Evolutionary conservation across 1,140 invertebrate species (phyloP).

Genomic region (Dinothrombium tinctorium): DNA sequence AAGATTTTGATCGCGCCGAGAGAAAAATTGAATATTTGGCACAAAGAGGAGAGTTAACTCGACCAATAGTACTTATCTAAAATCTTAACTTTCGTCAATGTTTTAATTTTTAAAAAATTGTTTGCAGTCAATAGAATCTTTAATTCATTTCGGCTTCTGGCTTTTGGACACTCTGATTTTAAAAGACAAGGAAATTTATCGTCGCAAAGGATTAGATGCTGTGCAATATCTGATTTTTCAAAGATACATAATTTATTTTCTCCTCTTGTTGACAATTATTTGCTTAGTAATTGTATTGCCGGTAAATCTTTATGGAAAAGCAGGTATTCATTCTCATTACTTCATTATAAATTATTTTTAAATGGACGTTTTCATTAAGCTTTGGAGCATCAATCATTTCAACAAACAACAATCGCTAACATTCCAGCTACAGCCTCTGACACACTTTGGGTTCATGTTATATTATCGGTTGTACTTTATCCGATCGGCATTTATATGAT

Average conservation of each 20-base stretch:
- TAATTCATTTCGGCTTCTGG: not conserved
- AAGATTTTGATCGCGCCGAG: no score
- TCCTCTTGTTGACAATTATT: conserved; percentile 41
- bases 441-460: conserved; percentile 9
- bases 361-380: no score
- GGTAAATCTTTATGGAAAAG: conserved; percentile 28
- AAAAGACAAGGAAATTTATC: conserved; percentile 54
- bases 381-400: conserved; percentile 24
- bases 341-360: no score
- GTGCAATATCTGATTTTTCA: conserved; percentile 82
- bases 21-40: no score
- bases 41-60: no score
- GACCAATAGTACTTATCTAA: no score
- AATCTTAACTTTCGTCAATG: no score
- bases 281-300: conserved; percentile 31
- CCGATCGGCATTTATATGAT: conserved; percentile 9
- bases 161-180: conserved; percentile 5
- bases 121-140: no score
- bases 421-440: conserved; percentile 1
- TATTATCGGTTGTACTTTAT: conserved; percentile 2
- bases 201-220: conserved; percentile 71
- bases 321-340: no score
- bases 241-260: conserved; percentile 60
- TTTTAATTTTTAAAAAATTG: no score
- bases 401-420: conserved; percentile 9